phyloP scores from a whole-genome alignment of 2,113 vertebrate genomes.

The Nycticebus coucang region DNA sequence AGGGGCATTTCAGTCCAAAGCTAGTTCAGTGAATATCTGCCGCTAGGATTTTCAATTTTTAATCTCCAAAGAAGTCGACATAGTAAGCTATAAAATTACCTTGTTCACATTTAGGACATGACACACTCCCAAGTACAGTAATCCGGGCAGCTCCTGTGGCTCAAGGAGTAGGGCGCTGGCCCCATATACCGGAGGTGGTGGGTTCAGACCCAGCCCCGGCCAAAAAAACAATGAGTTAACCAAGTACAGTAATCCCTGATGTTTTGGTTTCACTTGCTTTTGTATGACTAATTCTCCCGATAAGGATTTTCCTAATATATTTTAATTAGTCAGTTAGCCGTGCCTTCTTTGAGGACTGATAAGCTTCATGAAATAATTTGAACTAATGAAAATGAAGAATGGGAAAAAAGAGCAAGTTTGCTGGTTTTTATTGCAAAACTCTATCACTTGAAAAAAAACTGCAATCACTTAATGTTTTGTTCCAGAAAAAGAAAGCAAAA shows the following conservation, averaged over 20 bases:
- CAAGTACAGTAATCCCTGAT: conserved; percentile 18
- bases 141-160: too few relatives aligned
- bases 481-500: conserved; percentile 75
- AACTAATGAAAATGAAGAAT: conserved; percentile 52
- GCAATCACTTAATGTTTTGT: conserved; percentile 55
- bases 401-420: background rate
- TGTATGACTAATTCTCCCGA: conserved; percentile 63
- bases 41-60: conserved; percentile 13
- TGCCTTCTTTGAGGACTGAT: conserved; percentile 47
- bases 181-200: too few relatives aligned
- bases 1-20: conserved; percentile 19
- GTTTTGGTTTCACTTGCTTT: conserved; percentile 29
- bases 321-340: conserved; percentile 69
- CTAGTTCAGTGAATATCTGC: conserved; percentile 4
- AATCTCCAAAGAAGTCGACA: conserved; percentile 32
- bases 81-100: conserved; percentile 55
- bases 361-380: conserved; percentile 47
- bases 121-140: conserved; percentile 11
- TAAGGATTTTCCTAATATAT: conserved; percentile 62
- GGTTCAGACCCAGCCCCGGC: too few relatives aligned
- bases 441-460: conserved; percentile 56
- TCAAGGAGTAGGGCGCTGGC: too few relatives aligned
- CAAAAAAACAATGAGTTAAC: too few relatives aligned
- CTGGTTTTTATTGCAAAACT: conserved; percentile 57
- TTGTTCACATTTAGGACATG: background rate